A percentile compares a stretch with the other conserved stretches of the same genome.
phyloP scores from a whole-genome alignment of 2,113 vertebrate genomes.

The Zapus hudsonius region DNA sequence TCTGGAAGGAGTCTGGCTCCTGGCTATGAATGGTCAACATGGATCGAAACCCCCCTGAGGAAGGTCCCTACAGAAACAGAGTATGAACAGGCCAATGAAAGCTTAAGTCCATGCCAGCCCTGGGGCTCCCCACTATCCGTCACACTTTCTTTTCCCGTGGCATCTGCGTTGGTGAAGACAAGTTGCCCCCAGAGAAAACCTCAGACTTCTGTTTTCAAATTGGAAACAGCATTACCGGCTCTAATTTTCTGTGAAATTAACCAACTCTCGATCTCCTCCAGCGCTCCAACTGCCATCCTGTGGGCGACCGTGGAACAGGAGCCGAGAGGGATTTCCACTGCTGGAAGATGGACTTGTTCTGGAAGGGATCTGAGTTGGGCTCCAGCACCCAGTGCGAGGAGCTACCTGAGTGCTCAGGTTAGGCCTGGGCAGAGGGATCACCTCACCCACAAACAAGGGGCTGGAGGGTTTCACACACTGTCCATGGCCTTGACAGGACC shows the following conservation, averaged over 20 bases:
- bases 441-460: not conserved
- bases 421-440: not conserved
- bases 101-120: not conserved
- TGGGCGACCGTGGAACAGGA: conserved; percentile 56
- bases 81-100: too few relatives aligned
- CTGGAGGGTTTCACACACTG: not conserved
- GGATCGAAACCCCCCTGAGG: too few relatives aligned
- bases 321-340: not conserved
- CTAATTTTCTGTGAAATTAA: conserved; percentile 71
- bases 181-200: conserved; percentile 24
- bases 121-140: not conserved
- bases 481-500: not conserved
- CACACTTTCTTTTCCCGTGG: not conserved
- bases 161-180: conserved; percentile 14
- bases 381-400: not conserved
- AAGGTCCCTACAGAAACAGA: not conserved
- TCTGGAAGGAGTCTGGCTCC: not conserved
- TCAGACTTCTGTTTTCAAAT: conserved; percentile 64
- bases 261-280: not conserved
- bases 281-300: conserved; percentile 78
- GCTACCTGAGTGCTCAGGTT: not conserved
- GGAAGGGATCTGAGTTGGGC: not conserved
- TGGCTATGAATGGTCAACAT: not conserved
- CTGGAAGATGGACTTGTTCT: accelerated
- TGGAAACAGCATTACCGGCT: conserved; percentile 73